Conservation (phyloP, 2,113 vertebrate genomes). For the Microtus montanus region DNA sequence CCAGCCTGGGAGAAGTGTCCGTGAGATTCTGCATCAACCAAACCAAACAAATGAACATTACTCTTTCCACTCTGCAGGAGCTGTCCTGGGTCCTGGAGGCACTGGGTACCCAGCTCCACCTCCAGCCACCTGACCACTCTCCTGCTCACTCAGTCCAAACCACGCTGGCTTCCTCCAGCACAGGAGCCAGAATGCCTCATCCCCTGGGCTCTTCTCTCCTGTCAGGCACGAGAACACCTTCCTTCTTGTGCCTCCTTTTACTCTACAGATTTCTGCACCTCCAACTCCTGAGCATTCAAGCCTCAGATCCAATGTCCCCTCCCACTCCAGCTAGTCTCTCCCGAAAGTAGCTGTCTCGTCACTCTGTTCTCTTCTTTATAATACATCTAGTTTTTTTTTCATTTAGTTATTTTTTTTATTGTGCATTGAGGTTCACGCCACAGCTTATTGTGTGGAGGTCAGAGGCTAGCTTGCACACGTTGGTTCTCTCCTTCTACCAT, state of each 20-base stretch:
- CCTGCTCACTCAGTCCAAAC: background rate
- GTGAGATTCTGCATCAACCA: background rate
- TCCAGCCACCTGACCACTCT: background rate
- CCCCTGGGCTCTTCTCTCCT: background rate
- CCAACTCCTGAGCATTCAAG: background rate
- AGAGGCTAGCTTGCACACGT: background rate
- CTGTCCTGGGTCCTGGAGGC: background rate
- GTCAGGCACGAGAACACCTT: background rate
- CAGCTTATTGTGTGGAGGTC: background rate
- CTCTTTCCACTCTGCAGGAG: background rate
- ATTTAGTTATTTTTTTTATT: background rate
- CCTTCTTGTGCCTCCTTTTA: background rate
- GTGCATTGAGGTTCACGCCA: background rate
- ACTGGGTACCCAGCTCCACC: background rate
- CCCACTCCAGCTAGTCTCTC: background rate
- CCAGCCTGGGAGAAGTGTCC: background rate
- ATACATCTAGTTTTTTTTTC: background rate
- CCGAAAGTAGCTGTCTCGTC: background rate
- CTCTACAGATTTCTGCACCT: background rate
- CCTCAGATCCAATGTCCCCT: background rate
- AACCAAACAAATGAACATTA: background rate
- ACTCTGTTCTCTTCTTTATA: background rate
- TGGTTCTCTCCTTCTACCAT: background rate
- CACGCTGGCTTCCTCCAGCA: background rate
- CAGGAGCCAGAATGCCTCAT: background rate